These are phyloP conservation scores for Acromyrmex heyeri DNA, from an alignment of 1,140 invertebrate species.

Conservation along the genomic window DNA sequence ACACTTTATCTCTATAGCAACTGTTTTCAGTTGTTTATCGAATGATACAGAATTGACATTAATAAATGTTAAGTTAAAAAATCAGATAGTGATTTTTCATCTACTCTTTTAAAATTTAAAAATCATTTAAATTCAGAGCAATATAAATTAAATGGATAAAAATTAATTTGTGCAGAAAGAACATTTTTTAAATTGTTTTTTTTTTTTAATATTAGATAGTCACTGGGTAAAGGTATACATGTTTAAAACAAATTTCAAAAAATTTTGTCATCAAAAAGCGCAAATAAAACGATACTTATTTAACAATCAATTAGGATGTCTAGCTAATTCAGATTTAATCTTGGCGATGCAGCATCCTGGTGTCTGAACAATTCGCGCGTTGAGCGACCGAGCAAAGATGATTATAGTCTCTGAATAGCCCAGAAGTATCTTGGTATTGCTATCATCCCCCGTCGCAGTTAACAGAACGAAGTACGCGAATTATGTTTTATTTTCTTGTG, in stretches of 20 bases:
- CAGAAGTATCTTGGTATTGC: slow-evolving; percentile 63
- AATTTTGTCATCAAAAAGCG: background rate
- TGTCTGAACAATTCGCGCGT: slow-evolving; percentile 61
- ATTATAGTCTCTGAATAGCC: slow-evolving; percentile 62
- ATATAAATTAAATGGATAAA: background rate
- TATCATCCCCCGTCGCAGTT: slow-evolving; percentile 5
- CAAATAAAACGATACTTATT: slow-evolving; percentile 23
- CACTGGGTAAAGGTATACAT: background rate
- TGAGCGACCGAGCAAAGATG: slow-evolving; percentile 60
- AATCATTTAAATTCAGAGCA: background rate
- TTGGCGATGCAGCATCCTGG: slow-evolving; percentile 29
- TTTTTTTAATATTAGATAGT: background rate
- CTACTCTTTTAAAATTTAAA: background rate
- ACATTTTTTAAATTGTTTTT: background rate
- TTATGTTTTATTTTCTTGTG: slow-evolving; percentile 32
- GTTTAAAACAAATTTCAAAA: slow-evolving; percentile 19
- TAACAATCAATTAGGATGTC: slow-evolving; percentile 37
- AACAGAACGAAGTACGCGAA: slow-evolving; percentile 27
- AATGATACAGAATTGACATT: background rate
- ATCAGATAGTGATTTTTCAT: background rate
- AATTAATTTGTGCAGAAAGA: background rate
- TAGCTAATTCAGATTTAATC: slow-evolving; percentile 53
- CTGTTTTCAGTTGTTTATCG: slow-evolving; percentile 1
- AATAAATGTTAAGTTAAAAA: background rate
- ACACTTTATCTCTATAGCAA: slow-evolving; percentile 15